Conservation (phyloP, 2,113 vertebrate genomes). For the Sturnus vulgaris region DNA sequence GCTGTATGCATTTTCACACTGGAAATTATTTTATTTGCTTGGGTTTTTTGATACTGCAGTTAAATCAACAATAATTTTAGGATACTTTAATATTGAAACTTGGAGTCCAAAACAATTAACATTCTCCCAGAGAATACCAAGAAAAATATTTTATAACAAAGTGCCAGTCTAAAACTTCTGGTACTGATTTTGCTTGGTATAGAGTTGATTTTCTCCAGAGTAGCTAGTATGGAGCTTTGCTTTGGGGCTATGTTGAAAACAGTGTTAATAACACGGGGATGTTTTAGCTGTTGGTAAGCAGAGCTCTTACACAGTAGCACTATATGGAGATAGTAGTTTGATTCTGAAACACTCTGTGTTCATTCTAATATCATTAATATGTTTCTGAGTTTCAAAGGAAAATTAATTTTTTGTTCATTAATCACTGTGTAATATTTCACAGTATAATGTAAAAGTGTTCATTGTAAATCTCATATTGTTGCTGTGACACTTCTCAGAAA, state of each 20-base stretch:
- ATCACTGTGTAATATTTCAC: background rate
- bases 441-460: background rate
- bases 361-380: background rate
- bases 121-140: background rate
- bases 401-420: background rate
- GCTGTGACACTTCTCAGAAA: slow-evolving; percentile 28
- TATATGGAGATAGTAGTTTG: background rate
- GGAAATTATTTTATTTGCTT: background rate
- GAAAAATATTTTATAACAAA: background rate
- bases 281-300: background rate
- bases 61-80: background rate
- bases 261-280: background rate
- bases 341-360: background rate
- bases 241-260: background rate
- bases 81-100: background rate
- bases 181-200: background rate
- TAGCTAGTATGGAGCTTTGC: no score
- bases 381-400: background rate
- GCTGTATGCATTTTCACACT: background rate
- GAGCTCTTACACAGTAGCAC: background rate
- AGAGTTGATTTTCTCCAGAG: background rate
- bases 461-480: background rate
- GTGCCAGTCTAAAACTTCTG: background rate
- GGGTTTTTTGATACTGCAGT: background rate
- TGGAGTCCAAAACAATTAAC: background rate